phyloP scores from a whole-genome alignment of 2,888 invertebrate genomes.

The Smittia sp. region DNA sequence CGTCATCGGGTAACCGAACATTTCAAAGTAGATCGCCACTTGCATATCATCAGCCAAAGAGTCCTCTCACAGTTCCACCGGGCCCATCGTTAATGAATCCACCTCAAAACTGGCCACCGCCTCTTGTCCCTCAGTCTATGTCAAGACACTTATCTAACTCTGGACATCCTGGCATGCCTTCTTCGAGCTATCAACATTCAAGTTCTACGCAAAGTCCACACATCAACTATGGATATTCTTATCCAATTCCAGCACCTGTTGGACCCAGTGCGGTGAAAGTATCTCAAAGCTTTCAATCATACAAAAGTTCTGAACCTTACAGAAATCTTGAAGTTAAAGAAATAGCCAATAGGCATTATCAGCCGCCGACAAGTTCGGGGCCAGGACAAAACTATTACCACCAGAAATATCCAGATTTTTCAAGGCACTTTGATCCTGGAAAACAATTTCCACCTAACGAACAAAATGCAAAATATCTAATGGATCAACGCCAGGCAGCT shows the following conservation, averaged over 20 bases:
- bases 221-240: background rate
- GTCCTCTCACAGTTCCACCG: background rate
- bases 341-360: background rate
- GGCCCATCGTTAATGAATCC: constrained; percentile 43
- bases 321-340: background rate
- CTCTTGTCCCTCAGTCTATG: background rate
- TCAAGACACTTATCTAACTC: no score
- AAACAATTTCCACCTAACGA: background rate
- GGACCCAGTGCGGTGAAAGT: background rate
- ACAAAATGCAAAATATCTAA: background rate
- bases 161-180: no score
- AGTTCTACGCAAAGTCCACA: background rate
- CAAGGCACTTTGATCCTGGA: background rate
- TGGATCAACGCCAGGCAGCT: background rate
- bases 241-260: background rate
- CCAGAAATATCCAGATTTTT: constrained; percentile 19
- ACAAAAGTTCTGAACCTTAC: constrained; percentile 2
- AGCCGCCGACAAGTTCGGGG: background rate
- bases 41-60: constrained; percentile 11
- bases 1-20: background rate
- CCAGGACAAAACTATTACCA: constrained; percentile 23
- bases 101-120: constrained; percentile 44
- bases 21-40: constrained; percentile 20
- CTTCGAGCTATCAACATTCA: background rate
- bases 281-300: background rate